These are phyloP conservation scores for Catocala fraxini DNA, from an alignment of 2,888 invertebrate genomes.

Conservation along the genomic window DNA sequence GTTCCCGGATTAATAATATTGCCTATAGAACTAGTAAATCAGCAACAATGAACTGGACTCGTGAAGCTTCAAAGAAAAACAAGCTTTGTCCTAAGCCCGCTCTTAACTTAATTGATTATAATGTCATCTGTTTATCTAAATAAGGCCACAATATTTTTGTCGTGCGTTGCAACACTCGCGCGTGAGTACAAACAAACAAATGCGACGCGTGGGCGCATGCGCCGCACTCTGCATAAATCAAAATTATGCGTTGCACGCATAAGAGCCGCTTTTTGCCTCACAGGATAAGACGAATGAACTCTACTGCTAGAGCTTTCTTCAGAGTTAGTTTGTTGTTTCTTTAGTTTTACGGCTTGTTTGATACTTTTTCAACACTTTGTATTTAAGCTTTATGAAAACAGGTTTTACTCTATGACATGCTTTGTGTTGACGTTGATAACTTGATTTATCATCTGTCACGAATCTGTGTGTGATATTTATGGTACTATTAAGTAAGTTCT, in stretches of 20 bases:
- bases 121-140: constrained; percentile 22
- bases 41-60: no score
- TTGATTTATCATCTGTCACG: not conserved
- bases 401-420: constrained; percentile 9
- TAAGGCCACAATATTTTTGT: constrained; percentile 39
- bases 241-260: constrained; percentile 62
- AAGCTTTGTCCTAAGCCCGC: not conserved
- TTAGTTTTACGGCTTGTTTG: constrained; percentile 39
- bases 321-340: no score
- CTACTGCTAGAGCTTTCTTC: constrained; percentile 38
- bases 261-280: constrained; percentile 48
- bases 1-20: no score
- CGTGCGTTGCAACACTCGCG: constrained; percentile 30
- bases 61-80: not conserved
- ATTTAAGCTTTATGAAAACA: constrained; percentile 29
- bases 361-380: constrained; percentile 40
- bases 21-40: no score
- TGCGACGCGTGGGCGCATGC: constrained; percentile 65
- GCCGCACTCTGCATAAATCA: constrained; percentile 74
- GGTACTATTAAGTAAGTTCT: no score
- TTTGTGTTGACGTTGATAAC: not conserved
- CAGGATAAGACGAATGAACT: constrained; percentile 52
- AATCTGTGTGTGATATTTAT: no score
- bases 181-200: constrained; percentile 54
- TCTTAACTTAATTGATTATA: not conserved